Evolutionary conservation across 2,113 vertebrate species (phyloP).

Genomic region (Thalassarche chlororhynchos): DNA sequence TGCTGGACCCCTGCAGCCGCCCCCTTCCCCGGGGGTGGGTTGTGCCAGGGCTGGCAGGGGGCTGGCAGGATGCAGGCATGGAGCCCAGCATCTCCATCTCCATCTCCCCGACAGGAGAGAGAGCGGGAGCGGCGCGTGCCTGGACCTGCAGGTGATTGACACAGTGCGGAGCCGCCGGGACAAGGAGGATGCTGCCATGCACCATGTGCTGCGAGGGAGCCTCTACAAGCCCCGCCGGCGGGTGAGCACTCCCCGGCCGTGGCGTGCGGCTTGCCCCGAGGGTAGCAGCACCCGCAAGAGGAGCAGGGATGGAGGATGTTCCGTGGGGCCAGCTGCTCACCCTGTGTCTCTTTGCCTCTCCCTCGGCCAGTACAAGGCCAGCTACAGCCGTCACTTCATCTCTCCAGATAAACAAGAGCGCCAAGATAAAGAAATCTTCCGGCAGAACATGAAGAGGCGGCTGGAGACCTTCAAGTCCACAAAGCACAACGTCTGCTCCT

Average conservation of each 20-base stretch:
- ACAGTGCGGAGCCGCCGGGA: conserved; percentile 89
- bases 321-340: conserved; percentile 14
- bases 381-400: conserved; percentile 97
- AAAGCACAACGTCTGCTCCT: conserved; percentile 79
- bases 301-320: conserved; percentile 17
- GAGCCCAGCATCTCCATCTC: neutral
- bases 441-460: conserved; percentile 95
- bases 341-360: conserved; percentile 67
- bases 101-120: conserved; percentile 79
- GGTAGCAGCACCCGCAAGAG: neutral
- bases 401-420: conserved; percentile 88
- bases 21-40: neutral
- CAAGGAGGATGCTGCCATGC: conserved; percentile 90
- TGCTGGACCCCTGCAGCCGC: rapidly evolving
- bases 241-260: conserved; percentile 54
- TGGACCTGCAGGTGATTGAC: conserved; percentile 96
- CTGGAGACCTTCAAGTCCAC: conserved; percentile 95
- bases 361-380: conserved; percentile 89
- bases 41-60: neutral
- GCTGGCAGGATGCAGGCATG: neutral
- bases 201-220: conserved; percentile 91
- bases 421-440: conserved; percentile 94
- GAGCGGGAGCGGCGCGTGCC: conserved; percentile 91
- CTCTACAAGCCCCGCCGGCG: conserved; percentile 92
- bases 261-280: neutral